Base-by-base conservation (phyloP, 2,797 vertebrate species). In the Cottoperca gobio region DNA sequence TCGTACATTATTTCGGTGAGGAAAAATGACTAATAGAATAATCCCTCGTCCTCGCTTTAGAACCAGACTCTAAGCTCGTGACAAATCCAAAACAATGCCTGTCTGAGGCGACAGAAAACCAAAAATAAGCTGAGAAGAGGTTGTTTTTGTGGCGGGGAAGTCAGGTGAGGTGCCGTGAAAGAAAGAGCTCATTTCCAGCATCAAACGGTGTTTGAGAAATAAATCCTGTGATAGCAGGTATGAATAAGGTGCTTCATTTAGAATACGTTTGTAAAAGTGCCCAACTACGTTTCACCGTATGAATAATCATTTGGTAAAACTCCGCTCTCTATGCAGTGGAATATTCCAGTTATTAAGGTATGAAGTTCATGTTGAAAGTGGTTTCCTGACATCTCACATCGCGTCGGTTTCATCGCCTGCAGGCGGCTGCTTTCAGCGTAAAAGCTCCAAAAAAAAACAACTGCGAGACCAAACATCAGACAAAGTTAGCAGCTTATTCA, bases 11-110 rank as follows among this genome's bases (percentile, higher is more conserved):
- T 73, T 75, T 70, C 39, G 59, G 59, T 8, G 64, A 76, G 67
- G 62, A 16, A 73, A 83, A 79, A 76, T 68, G 79, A 89, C 81
- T 84, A 84, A 84, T 77, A 74, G 63, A 89, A 80, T 85, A 86
- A 89, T 86, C 84, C 63, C 57, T 78, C 63, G 3, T 78, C 52
- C 10, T 68, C 12, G 23, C 70, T 81, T 79, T 54, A 58, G 63
- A 81, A 49, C 24, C 26, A n/a, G 35, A 57, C 50, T 74, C 49
- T 52, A 19, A 60, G 52, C 58, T 67, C 21, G 1, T 68, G 61
- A 63, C 66, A 45, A 70, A 85, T 78, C 79, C 39, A 21, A 79
- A 86, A 83, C 84, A 89, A 86, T 76, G 58, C 23, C 40, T 0
- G 46, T 61, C 63, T 63, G 71, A n/a, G 19, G 50, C 26, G 23